Base-by-base conservation (phyloP, 2,888 invertebrate genomes). In the Deilephila elpenor region DNA sequence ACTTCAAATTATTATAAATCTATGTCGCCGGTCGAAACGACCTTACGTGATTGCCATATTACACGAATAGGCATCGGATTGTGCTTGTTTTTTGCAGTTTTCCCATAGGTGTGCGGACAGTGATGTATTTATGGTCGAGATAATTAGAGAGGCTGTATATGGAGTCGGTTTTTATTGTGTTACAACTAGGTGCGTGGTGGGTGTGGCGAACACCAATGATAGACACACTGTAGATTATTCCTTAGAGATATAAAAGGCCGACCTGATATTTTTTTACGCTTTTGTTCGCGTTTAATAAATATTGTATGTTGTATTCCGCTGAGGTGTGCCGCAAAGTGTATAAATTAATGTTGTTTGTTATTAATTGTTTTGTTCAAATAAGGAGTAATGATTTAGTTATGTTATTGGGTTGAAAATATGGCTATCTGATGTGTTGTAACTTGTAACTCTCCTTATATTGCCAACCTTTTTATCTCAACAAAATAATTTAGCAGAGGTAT, bases 1-100 rank as follows among this genome's bases (percentile, higher is more conserved):
- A 20, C 37, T 83, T 76, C 74, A 37, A 73, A 74, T 77, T 74
- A 77, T 78, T 79, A 82, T 83, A 80, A 82, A 84, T 82, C 78
- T 76, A 71, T 76, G 37, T 71, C 71, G 70, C 56, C 70, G 71
- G 71, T 70, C 73, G 51, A 70, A 75, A 74, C 74, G 76, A 79
- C 78, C 78, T 56, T 59, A 74, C 76, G 77, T 77, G 79, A 74
- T 74, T 71, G 67, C 56, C 74, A 77, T 78, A 75, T 67, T 19
- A n/a, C 32, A n/a, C 56, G 56, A 56, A 56, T n/a, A 56, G 17
- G n/a, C n/a, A 56, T 53, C 61, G 32, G 67, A 32, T 25, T 72
- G 72, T 72, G 72, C 32, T 44, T 5, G 56, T 67, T 51, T 67
- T 67, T 67, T 51, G 51, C 51, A 17, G 5, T 51, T 44, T 67